phyloP scores from a whole-genome alignment of 64 coral and sea anemone genomes.

The Stichodactyla mertensii region DNA sequence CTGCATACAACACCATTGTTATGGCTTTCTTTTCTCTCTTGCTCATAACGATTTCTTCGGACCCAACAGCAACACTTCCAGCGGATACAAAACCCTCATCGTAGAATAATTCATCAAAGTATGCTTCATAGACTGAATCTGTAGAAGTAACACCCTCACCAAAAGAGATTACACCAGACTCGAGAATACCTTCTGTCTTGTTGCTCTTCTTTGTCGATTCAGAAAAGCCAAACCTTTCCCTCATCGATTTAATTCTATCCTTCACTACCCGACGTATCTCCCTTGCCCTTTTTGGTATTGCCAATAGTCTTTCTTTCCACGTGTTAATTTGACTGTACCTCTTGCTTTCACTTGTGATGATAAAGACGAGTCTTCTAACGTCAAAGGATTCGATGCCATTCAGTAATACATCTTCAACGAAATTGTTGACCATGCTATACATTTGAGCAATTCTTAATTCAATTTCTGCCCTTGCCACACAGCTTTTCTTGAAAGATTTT shows the following conservation, averaged over 20 bases:
- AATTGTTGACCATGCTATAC: slow-evolving; percentile 53
- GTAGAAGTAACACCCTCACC: slow-evolving; percentile 42
- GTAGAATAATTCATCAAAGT: slow-evolving; percentile 45
- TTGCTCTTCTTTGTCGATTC: slow-evolving; percentile 40
- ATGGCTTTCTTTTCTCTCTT: slow-evolving; percentile 56
- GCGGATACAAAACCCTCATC: slow-evolving; percentile 35
- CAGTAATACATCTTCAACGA: slow-evolving; percentile 39
- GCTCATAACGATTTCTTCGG: slow-evolving; percentile 38
- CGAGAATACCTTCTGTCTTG: slow-evolving; percentile 30
- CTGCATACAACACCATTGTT: slow-evolving; percentile 41
- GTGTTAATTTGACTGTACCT: slow-evolving; percentile 43
- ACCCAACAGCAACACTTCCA: slow-evolving; percentile 36
- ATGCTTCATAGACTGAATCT: slow-evolving; percentile 52
- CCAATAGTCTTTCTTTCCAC: slow-evolving; percentile 28
- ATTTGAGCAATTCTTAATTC: slow-evolving; percentile 24
- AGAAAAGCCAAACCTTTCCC: slow-evolving; percentile 47
- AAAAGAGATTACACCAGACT: slow-evolving; percentile 45
- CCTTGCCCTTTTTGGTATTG: slow-evolving; percentile 30
- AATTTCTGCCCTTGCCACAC: slow-evolving; percentile 25
- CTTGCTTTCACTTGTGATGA: slow-evolving; percentile 51
- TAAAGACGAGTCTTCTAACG: slow-evolving; percentile 32
- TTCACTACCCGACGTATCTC: slow-evolving; percentile 34
- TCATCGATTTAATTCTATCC: slow-evolving; percentile 29
- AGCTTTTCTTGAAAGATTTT: slow-evolving; percentile 28
- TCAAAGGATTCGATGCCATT: slow-evolving; percentile 50